These are phyloP conservation scores for Drosophila tripunctata DNA, from an alignment of 2,888 invertebrate species.

Conservation along the genomic window DNA sequence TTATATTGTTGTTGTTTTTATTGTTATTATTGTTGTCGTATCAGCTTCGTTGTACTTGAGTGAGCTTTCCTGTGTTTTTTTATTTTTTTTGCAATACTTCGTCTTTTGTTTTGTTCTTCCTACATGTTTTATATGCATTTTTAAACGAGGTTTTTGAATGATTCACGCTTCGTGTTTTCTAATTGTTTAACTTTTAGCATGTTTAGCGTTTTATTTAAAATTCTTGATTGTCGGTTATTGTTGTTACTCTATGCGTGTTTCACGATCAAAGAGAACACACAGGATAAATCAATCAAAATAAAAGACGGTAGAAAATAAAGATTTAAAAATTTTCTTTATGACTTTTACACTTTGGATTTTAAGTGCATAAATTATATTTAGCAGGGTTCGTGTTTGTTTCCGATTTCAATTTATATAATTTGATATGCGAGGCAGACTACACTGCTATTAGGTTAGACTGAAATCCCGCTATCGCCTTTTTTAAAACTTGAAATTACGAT, in stretches of 20 bases:
- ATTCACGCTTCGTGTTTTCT: slow-evolving; percentile 19
- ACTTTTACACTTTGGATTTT: too few species aligned
- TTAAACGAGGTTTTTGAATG: slow-evolving; percentile 14
- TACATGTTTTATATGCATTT: slow-evolving; percentile 9
- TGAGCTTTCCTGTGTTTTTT: slow-evolving; percentile 32
- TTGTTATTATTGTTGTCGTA: slow-evolving; percentile 22
- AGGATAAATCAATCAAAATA: neutral
- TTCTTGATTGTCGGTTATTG: slow-evolving; percentile 12
- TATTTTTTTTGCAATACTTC: slow-evolving; percentile 4
- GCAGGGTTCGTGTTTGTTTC: too few species aligned
- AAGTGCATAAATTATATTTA: too few species aligned
- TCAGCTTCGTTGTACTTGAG: slow-evolving; percentile 28
- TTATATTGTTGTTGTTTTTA: slow-evolving; percentile 8
- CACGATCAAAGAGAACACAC: slow-evolving; percentile 31
- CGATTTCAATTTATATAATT: too few species aligned
- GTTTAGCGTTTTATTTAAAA: neutral
- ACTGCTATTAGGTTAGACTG: too few species aligned
- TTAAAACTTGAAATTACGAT: too few species aligned
- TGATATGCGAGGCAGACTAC: too few species aligned
- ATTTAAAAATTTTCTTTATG: too few species aligned
- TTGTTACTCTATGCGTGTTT: slow-evolving; percentile 30
- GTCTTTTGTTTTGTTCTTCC: slow-evolving; percentile 5
- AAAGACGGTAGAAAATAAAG: too few species aligned
- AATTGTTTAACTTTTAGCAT: slow-evolving; percentile 14
- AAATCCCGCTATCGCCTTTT: too few species aligned